These are phyloP conservation scores for Acromyrmex charruanus DNA, from an alignment of 1,140 invertebrate species.

Conservation along the genomic window DNA sequence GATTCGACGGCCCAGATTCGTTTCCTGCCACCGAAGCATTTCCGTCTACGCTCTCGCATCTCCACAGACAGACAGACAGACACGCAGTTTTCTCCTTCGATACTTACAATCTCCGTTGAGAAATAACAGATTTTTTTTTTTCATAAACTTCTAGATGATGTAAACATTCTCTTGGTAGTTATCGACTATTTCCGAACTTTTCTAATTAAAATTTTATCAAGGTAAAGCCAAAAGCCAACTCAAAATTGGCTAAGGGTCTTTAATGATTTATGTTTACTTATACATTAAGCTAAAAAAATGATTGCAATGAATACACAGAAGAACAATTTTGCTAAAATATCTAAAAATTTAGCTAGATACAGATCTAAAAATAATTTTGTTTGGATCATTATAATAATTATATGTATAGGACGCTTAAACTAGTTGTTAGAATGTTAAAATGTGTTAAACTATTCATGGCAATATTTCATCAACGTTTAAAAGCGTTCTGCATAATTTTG, in stretches of 20 bases:
- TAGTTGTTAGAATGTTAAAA: no score
- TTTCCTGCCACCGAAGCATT: slow-evolving; percentile 74
- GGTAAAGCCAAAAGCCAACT: background rate
- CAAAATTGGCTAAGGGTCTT: background rate
- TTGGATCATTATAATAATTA: no score
- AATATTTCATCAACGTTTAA: no score
- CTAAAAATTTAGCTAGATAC: no score
- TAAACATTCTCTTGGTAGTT: background rate
- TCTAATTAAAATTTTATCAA: background rate
- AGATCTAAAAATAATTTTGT: no score
- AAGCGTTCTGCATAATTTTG: no score
- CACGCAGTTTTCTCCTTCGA: slow-evolving; percentile 43
- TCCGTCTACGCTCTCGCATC: slow-evolving; percentile 41
- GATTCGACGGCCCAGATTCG: slow-evolving; percentile 82
- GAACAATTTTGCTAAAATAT: no score
- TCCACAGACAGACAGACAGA: background rate
- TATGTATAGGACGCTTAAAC: no score
- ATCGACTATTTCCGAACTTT: background rate
- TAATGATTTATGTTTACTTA: background rate
- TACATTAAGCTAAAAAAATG: no score
- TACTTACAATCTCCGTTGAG: background rate
- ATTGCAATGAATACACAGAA: no score
- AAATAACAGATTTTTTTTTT: background rate
- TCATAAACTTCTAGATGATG: no score
- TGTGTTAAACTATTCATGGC: no score